A percentile compares a stretch with the other conserved stretches of the same genome.
Conservation (phyloP, 2,113 vertebrate genomes). For the Thamnophis sirtalis region DNA sequence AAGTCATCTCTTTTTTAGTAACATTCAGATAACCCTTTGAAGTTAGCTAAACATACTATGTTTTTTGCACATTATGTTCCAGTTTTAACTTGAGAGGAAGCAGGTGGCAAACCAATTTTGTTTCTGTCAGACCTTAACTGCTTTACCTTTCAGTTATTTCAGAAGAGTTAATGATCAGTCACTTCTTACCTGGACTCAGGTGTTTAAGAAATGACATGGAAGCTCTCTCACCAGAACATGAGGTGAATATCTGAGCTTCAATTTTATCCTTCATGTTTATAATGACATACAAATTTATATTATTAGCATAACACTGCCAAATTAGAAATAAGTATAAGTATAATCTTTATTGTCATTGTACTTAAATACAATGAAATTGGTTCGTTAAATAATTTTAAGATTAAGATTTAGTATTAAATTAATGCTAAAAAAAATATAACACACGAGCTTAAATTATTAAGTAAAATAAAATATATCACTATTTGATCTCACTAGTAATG, state of each 20-base stretch:
- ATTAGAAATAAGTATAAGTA: not conserved
- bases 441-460: not conserved
- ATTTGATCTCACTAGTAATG: not conserved
- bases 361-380: too few species aligned
- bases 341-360: too few species aligned
- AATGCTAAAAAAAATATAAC: not conserved
- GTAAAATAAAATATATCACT: not conserved
- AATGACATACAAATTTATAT: not conserved
- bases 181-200: slow-evolving; percentile 95
- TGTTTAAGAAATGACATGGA: slow-evolving; percentile 96
- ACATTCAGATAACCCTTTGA: not conserved
- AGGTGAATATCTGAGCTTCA: slow-evolving; percentile 72
- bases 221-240: slow-evolving; percentile 94
- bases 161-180: slow-evolving; percentile 96
- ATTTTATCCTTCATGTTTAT: not conserved
- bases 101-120: fast-evolving
- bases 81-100: not conserved
- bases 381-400: not conserved
- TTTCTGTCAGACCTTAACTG: slow-evolving; percentile 71
- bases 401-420: not conserved
- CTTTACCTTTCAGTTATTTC: slow-evolving; percentile 84
- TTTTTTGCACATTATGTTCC: not conserved
- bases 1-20: not conserved
- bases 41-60: not conserved
- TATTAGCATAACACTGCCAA: not conserved